Conservation (phyloP, 2,797 vertebrate species). For the Toxotes lorentzi region DNA sequence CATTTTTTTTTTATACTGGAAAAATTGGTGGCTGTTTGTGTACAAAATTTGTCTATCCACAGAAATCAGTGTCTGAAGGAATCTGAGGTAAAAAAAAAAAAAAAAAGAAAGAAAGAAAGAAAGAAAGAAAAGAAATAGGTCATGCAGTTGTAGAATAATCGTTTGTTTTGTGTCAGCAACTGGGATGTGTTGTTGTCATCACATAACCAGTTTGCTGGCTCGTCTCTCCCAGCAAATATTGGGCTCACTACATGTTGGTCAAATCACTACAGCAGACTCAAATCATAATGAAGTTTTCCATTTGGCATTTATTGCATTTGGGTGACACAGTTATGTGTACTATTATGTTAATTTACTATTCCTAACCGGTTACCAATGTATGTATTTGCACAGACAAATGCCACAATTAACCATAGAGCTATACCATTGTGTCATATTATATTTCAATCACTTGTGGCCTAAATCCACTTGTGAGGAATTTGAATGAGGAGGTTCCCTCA, state of each 20-base stretch:
- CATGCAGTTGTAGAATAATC: background rate
- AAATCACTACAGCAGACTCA: background rate
- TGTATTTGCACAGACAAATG: slow-evolving; percentile 36
- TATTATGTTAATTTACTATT: background rate
- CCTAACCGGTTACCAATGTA: slow-evolving; percentile 8
- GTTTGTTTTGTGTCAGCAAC: background rate
- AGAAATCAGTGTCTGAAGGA: background rate
- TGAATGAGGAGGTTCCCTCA: slow-evolving; percentile 56
- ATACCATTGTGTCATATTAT: slow-evolving; percentile 49
- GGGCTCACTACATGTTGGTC: background rate
- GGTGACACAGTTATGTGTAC: background rate
- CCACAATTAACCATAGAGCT: slow-evolving; percentile 43
- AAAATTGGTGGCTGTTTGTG: background rate
- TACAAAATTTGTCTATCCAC: background rate
- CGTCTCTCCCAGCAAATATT: background rate
- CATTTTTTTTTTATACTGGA: background rate
- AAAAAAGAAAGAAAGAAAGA: too few relatives aligned
- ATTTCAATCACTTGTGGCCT: slow-evolving; percentile 67
- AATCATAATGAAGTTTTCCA: background rate
- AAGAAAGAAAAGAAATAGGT: background rate
- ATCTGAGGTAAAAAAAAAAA: too few relatives aligned
- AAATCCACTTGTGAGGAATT: slow-evolving; percentile 53
- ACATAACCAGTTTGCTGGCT: background rate
- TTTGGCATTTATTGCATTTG: slow-evolving; percentile 6
- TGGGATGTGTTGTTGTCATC: background rate